Evolutionary conservation across 2,888 invertebrate genomes (phyloP).

Genomic region (Unio pictorum): DNA sequence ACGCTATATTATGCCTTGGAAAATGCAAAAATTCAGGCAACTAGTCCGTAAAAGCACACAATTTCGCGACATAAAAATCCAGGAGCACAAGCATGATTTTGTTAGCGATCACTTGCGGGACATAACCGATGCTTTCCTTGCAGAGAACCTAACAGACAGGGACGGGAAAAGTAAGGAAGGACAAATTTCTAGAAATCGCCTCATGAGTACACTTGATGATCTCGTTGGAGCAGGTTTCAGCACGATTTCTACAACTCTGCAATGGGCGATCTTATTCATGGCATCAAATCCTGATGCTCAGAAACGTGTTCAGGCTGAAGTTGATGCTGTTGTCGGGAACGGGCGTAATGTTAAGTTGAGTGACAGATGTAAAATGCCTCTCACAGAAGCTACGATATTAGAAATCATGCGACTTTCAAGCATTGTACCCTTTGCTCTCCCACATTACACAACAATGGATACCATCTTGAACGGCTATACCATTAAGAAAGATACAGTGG

Average conservation of each 20-base stretch:
- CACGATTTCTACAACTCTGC: constrained; percentile 32
- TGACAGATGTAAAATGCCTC: constrained; percentile 30
- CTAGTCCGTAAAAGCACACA: not conserved
- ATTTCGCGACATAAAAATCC: not conserved
- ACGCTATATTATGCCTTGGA: constrained; percentile 23
- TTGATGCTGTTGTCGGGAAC: constrained; percentile 37
- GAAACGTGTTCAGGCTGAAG: constrained; percentile 41
- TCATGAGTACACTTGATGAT: constrained; percentile 32
- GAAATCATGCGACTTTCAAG: constrained; percentile 37
- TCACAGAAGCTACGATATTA: constrained; percentile 40
- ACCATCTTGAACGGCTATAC: constrained; percentile 7
- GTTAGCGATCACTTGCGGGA: constrained; percentile 29
- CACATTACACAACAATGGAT: constrained; percentile 36
- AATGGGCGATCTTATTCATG: constrained; percentile 41
- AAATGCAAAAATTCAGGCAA: constrained; percentile 13
- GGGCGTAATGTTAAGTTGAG: constrained; percentile 16
- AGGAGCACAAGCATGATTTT: constrained; percentile 8
- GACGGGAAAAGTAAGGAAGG: constrained; percentile 4
- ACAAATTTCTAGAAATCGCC: constrained; percentile 9
- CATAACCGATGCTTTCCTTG: constrained; percentile 43
- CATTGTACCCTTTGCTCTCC: constrained; percentile 41
- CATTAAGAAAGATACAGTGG: constrained; percentile 15
- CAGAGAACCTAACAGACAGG: constrained; percentile 10
- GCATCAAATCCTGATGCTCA: constrained; percentile 37
- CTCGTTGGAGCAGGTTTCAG: constrained; percentile 47